Base-by-base conservation (phyloP, 37 sponge, comb jelly and placozoan species). In the Beroe forskalii region DNA sequence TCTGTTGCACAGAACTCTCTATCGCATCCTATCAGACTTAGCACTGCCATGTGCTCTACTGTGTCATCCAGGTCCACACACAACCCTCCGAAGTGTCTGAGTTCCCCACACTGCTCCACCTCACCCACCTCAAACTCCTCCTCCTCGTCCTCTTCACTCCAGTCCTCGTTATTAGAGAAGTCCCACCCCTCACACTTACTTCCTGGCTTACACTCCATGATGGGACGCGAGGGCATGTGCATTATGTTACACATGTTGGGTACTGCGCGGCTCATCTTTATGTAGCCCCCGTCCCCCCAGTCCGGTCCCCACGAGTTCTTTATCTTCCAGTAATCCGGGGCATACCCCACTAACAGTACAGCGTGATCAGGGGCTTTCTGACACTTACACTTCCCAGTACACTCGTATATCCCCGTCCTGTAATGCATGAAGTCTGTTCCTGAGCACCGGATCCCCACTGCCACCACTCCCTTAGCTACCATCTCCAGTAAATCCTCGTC, bases 281-380 rank as follows among this genome's bases (percentile, higher is more conserved):
- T 72, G 75, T 72, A 72, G 40, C 75, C 75, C 37, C 30, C 9
- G 22, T 72, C 75, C 22, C 75, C 75, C 75, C 75, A 72, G 39
- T 4, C 1, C 4, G 75, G 3, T 8, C 75, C 75, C 75, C 75
- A 72, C 6, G 40, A 38, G 75, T 72, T 72, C 75, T 39, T 72
- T 8, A 72, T 8, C 3, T 33, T 72, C 75, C 75, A 72, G 75
- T 72, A 72, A 2, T 22, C 40, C 40, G 12, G 2, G 8, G 22
- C 75, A 20, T 72, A 72, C 14, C 75, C 75, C 4, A 72, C 75
- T 20, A 72, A 8, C 6, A 17, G 2, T 3, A 72, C 39, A 33
- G 75, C 75, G 39, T 72, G 75, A 39, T 72, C 40, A 19, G 19
- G 32, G 19, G 39, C 4, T 33, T 33, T 1, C 8, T 37, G 38